Conservation (phyloP, 35 echinoderm and acorn worm genomes). For the Heliocidaris tuberculata region DNA sequence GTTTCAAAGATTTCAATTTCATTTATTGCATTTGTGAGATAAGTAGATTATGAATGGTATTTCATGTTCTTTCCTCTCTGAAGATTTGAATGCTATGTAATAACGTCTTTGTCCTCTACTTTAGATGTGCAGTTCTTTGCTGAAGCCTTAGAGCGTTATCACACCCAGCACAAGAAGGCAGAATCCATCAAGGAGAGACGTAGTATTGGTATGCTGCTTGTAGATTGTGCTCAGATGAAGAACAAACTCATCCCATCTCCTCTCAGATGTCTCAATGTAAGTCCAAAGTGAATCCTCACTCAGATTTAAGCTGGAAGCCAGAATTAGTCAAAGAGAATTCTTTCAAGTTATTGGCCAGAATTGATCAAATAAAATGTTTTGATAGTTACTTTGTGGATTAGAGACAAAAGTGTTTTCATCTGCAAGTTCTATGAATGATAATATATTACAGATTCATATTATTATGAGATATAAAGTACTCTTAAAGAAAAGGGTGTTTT, state of each 20-base stretch:
- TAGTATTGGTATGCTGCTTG: slow-evolving; percentile 90
- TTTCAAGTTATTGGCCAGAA: neutral
- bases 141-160: slow-evolving; percentile 79
- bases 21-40: neutral
- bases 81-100: neutral
- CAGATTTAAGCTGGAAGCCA: neutral
- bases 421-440: too few species aligned
- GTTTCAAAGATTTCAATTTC: neutral
- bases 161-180: slow-evolving; percentile 79
- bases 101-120: neutral
- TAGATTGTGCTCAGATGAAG: slow-evolving; percentile 86
- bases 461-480: too few species aligned
- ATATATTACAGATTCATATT: too few species aligned
- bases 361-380: neutral
- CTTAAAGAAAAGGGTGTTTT: too few species aligned
- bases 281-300: neutral
- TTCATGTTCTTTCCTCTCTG: neutral
- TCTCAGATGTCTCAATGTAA: slow-evolving; percentile 88
- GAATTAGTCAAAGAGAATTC: neutral
- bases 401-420: too few species aligned
- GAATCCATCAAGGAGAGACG: slow-evolving; percentile 79
- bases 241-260: slow-evolving; percentile 98
- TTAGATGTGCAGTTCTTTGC: slow-evolving; percentile 97
- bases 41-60: neutral
- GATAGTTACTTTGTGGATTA: neutral